Evolutionary conservation across 2,113 vertebrate genomes (phyloP).

Genomic region (Ictalurus furcatus): DNA sequence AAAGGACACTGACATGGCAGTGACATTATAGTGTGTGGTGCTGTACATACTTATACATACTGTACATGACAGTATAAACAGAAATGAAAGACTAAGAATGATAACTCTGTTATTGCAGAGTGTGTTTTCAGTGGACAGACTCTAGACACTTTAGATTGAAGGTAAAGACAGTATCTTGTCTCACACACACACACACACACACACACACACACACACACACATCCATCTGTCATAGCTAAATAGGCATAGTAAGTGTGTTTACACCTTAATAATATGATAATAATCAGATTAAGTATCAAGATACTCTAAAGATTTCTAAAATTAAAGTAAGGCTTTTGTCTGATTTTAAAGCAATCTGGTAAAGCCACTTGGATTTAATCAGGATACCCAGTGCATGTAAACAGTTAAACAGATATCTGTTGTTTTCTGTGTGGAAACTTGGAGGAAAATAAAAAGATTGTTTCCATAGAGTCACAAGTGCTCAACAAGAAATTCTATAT

Average conservation of each 20-base stretch:
- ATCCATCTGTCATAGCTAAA: background rate
- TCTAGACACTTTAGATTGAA: conserved; percentile 58
- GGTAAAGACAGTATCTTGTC: conserved; percentile 51
- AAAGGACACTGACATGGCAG: background rate
- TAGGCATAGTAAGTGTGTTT: background rate
- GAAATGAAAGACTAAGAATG: background rate
- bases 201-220: too few relatives aligned
- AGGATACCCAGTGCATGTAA: background rate
- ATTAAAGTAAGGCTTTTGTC: background rate
- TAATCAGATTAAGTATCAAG: background rate
- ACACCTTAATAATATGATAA: background rate
- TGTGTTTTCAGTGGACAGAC: conserved; percentile 48
- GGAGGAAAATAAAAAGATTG: background rate
- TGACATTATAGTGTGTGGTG: background rate
- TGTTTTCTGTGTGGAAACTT: background rate
- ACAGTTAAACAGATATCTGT: background rate
- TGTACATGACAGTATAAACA: background rate
- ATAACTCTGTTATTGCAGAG: background rate
- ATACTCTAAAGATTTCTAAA: background rate
- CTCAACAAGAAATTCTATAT: background rate
- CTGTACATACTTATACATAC: background rate
- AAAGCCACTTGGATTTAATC: background rate
- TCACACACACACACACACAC: too few relatives aligned
- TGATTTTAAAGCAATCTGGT: background rate
- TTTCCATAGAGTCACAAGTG: background rate